These are phyloP conservation scores for Marcusenius ussheri DNA, from an alignment of 2,113 vertebrate genomes.

Conservation along the genomic window DNA sequence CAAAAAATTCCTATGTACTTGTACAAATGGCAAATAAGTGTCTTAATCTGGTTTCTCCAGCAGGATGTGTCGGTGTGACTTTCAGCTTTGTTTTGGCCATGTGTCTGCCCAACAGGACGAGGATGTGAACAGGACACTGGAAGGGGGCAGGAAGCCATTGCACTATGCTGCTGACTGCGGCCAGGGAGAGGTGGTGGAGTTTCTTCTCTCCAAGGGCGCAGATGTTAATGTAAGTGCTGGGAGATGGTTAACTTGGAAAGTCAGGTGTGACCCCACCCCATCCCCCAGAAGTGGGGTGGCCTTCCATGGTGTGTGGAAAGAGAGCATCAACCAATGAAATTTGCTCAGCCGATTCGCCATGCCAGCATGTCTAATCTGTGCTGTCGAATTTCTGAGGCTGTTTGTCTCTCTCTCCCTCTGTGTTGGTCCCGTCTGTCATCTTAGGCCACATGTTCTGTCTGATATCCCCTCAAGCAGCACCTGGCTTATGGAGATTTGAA, in stretches of 20 bases:
- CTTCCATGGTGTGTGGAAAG: neutral
- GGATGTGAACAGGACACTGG: slow-evolving; percentile 83
- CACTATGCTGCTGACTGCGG: slow-evolving; percentile 90
- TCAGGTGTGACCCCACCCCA: neutral
- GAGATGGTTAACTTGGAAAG: neutral
- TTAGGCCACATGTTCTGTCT: slow-evolving; percentile 17
- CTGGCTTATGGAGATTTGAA: slow-evolving; percentile 12
- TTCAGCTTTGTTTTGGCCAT: slow-evolving; percentile 20
- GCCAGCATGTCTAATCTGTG: neutral
- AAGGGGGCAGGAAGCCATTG: slow-evolving; percentile 83
- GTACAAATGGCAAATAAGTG: neutral
- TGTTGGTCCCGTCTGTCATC: slow-evolving; percentile 14
- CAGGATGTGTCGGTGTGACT: neutral
- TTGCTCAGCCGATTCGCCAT: neutral
- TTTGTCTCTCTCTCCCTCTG: slow-evolving; percentile 9
- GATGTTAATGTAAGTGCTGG: slow-evolving; percentile 80
- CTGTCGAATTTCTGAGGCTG: neutral
- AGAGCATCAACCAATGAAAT: neutral
- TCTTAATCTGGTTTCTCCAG: neutral
- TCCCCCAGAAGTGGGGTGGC: neutral
- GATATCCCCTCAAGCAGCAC: slow-evolving; percentile 15
- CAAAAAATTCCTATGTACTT: neutral
- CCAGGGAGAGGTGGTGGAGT: slow-evolving; percentile 78
- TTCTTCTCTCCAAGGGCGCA: slow-evolving; percentile 85
- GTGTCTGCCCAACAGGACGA: slow-evolving; percentile 63